A percentile compares a stretch with the other conserved stretches of the same genome.
These are phyloP conservation scores for Xanthia icteritia DNA, from an alignment of 2,888 invertebrate species.

Conservation along the genomic window DNA sequence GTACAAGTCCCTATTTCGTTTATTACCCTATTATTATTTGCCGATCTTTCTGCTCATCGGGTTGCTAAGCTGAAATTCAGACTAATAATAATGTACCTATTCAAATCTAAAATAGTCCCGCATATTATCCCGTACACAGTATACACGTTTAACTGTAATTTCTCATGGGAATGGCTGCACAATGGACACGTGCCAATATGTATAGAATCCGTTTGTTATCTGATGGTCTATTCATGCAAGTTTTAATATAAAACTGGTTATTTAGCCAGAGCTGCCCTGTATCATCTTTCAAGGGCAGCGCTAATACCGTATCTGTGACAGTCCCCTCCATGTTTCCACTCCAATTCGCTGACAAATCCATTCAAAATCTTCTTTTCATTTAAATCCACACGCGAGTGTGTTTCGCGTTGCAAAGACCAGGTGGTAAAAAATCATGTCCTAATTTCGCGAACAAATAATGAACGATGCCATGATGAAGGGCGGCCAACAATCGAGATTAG, in stretches of 20 bases:
- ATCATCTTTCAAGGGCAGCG: constrained; percentile 3
- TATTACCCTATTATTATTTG: neutral
- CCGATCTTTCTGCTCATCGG: neutral
- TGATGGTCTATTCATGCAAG: neutral
- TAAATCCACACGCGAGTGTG: neutral
- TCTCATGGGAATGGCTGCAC: constrained; percentile 23
- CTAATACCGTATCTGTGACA: constrained; percentile 4
- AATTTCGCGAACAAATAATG: neutral
- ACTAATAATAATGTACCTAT: constrained; percentile 17
- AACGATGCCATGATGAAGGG: neutral
- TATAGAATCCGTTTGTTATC: constrained; percentile 9
- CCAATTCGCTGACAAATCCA: constrained; percentile 6
- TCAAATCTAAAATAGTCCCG: constrained; percentile 1
- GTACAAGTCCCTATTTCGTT: neutral
- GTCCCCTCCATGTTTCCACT: constrained; percentile 24
- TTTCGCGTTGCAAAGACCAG: neutral
- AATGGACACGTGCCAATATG: constrained; percentile 18
- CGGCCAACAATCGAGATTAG: neutral
- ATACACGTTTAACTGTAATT: constrained; percentile 19
- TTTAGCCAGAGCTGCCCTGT: constrained; percentile 16
- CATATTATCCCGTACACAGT: neutral
- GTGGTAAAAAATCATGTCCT: neutral
- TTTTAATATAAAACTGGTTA: constrained; percentile 4
- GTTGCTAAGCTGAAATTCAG: constrained; percentile 4
- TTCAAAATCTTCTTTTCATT: constrained; percentile 5